Evolutionary conservation across 2,888 invertebrate genomes (phyloP), one percentile per base, ranked within the genome.

Genomic region (Plemyria rubiginata): DNA sequence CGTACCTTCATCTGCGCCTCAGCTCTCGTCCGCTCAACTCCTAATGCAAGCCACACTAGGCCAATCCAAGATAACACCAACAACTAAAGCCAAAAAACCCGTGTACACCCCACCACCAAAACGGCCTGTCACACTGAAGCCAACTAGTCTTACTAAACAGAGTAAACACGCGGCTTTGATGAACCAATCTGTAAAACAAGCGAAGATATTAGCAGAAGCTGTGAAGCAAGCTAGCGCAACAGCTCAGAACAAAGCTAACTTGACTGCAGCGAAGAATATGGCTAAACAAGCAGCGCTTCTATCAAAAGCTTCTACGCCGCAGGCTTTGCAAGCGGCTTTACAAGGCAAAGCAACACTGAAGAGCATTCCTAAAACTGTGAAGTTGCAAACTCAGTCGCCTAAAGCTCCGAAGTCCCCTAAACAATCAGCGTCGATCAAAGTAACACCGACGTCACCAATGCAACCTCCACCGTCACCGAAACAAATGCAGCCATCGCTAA

Each of bases 11-110:
- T 56, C 80, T 0, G 65, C 74, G 2, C 78, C 85, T 0, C 85
- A 82, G 13, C 76, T 90, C 0, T 89, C 91, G 0, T 90, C 88
- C 1, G 91, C 92, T 0, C 90, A 90, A 55, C 81, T 91, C 0
- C 81, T 92, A 0, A 87, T 88, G 85, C 88, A 87, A 63, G 89
- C 85, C 32, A 86, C 87, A 1, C 84, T 82, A 54, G 77, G 81
- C 9, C 82, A 79, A 43, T 5, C 50, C 43, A 48, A 49, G 15
- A 45, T 49, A n/a, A 40, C 41, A 4, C 53, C 60, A 9, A 13
- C 54, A 2, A 4, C 54, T 6, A 61, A 58, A 59, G 57, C 69
- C 8, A 83, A 82, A 54, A 77, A 69, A 16, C 72, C 69, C 12
- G 32, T 57, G 12, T 60, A 51, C 55, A 50, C 51, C 13, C 57